Conservation (phyloP, 2,113 vertebrate genomes). For the Bostrychus sinensis region DNA sequence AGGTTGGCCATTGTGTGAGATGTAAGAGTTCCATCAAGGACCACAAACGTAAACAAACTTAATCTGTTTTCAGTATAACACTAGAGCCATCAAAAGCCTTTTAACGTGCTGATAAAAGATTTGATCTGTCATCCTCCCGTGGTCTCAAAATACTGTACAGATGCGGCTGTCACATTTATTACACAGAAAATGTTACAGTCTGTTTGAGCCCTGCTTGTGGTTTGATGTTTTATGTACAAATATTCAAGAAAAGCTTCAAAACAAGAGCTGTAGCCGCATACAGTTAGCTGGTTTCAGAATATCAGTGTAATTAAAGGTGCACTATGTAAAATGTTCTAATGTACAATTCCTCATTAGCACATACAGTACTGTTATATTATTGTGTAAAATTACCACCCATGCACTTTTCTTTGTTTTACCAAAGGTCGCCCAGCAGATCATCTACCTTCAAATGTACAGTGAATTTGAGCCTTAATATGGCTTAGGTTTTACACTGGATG, state of each 20-base stretch:
- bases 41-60: conserved; percentile 7
- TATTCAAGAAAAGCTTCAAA: neutral
- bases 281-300: neutral
- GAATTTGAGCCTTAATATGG: no score
- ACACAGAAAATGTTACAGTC: no score
- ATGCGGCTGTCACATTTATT: neutral
- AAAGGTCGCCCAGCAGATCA: no score
- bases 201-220: neutral
- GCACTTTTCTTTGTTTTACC: no score
- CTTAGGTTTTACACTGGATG: no score
- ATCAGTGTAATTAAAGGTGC: neutral
- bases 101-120: neutral
- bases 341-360: no score
- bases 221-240: neutral
- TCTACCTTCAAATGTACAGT: no score
- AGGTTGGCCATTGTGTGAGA: neutral
- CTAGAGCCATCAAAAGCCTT: neutral
- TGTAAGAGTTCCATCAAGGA: conserved; percentile 8
- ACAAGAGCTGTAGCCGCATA: neutral
- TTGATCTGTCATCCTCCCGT: neutral
- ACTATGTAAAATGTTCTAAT: neutral
- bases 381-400: no score
- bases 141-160: neutral
- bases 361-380: no score
- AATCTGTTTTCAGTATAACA: conserved; percentile 6